Evolutionary conservation across 2,797 vertebrate species (phyloP), one percentile per base, ranked within the genome.

Genomic region (Periparus ater): DNA sequence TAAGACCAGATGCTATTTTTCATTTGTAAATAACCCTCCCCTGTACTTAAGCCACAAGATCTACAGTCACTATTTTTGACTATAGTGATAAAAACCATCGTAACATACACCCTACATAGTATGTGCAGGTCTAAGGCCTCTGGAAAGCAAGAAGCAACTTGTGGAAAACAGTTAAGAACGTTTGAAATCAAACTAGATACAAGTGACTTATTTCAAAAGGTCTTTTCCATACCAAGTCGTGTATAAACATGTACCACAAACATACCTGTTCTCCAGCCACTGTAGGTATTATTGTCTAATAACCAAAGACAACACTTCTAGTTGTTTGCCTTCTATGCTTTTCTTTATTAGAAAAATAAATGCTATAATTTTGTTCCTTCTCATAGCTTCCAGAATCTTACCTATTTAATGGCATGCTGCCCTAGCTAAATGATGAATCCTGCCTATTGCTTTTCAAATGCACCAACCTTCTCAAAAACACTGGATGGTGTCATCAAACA

Each of bases 401-500:
- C 92, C 88, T 97, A 97, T 91, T 93, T 63, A 91, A 96, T 90
- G 81, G 88, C 96, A 97, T 93, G 95, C 74, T 97, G 88, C 92
- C 96, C 97, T 98, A 98, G 92, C 94, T 97, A 96, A 97, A 96
- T 90, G 91, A 91, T 94, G 95, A 97, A 90, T 96, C 95, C 94
- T 97, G 89, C 96, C 97, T 97, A 98, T 65, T 97, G 96, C 94
- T 98, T 98, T 96, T 98, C 97, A 98, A 98, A 98, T 95, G 96
- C 96, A 95, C 98, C 97, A 97, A 99, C 99, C 99, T 99, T 99
- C 98, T 99, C 99, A 54, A 99, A 99, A 98, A 99, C 98, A 98
- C 98, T 99, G 96, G 99, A 98, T 17, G 99, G 99, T 45, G 99
- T 99, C 99, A 99, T 99, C 98, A 99, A 99, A 97, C 99, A 99